Percentiles rank a stretch among this genome's conserved stretches.
phyloP scores from a whole-genome alignment of 2,797 vertebrate genomes.

The Lepidocolaptes lacrymiger region DNA sequence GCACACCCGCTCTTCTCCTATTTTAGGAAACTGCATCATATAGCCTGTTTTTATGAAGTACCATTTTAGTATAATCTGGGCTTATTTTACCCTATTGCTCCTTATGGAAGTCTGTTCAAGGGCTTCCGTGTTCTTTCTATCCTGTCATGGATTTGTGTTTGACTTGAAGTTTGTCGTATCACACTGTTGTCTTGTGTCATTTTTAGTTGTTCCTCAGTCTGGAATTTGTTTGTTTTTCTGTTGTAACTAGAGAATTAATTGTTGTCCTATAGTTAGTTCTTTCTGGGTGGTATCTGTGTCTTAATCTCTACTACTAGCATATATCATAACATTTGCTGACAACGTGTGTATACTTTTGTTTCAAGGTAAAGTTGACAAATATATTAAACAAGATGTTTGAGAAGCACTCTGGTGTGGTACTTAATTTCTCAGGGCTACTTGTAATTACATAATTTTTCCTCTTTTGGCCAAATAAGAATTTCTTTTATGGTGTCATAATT shows the following conservation, averaged over 20 bases:
- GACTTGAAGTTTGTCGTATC: not conserved
- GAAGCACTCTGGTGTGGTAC: not conserved
- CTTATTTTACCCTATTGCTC: not conserved
- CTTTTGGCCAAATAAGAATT: not conserved
- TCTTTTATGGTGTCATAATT: not conserved
- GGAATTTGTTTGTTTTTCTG: not conserved
- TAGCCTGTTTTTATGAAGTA: not conserved
- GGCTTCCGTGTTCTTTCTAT: not conserved
- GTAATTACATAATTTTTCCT: not conserved
- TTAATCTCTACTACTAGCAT: not conserved
- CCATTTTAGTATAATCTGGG: not conserved
- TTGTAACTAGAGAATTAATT: not conserved
- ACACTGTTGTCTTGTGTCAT: not conserved
- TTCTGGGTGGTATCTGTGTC: not conserved
- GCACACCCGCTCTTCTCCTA: not conserved
- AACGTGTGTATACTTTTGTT: not conserved
- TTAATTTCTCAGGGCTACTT: not conserved
- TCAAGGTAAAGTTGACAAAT: not conserved
- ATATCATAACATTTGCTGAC: accelerated
- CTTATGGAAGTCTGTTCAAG: not conserved
- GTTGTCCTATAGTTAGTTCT: not conserved
- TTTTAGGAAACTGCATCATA: not conserved
- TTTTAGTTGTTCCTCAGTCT: not conserved
- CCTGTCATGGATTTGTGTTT: not conserved
- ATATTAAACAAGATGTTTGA: not conserved